phyloP scores from a whole-genome alignment of 2,113 vertebrate species.

The Ascaphus truei region DNA sequence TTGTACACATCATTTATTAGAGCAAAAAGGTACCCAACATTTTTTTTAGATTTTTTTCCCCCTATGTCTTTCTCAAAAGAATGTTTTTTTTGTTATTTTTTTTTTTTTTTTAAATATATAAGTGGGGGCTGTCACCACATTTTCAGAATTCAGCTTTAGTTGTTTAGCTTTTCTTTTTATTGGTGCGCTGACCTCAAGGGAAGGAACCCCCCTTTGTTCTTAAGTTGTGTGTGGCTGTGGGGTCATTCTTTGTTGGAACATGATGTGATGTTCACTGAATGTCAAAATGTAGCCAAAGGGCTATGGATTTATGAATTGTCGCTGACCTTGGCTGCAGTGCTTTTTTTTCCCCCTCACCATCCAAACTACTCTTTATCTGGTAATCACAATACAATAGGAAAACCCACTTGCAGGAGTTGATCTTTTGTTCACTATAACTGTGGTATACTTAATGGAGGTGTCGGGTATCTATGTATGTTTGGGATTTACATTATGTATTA shows the following conservation, averaged over 20 bases:
- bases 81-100: too few relatives aligned
- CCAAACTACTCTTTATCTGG: constrained; percentile 18
- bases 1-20: too few relatives aligned
- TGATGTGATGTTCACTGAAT: constrained; percentile 14
- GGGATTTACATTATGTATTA: too few relatives aligned
- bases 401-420: constrained; percentile 7
- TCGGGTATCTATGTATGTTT: constrained; percentile 11
- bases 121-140: constrained; percentile 4
- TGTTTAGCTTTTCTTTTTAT: constrained; percentile 28
- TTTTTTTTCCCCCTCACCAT: neutral
- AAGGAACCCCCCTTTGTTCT: constrained; percentile 21
- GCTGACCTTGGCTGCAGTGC: neutral
- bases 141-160: constrained; percentile 25
- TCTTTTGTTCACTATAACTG: constrained; percentile 6
- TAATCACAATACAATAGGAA: constrained; percentile 21
- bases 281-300: constrained; percentile 22
- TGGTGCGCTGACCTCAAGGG: constrained; percentile 19
- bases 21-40: too few relatives aligned
- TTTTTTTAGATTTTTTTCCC: too few relatives aligned
- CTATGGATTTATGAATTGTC: constrained; percentile 10
- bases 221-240: neutral
- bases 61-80: too few relatives aligned
- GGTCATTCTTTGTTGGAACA: constrained; percentile 29
- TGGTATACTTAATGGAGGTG: neutral
- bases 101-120: too few relatives aligned